A percentile compares a stretch with the other conserved stretches of the same genome.
These are phyloP conservation scores for Nymphicus hollandicus DNA, from an alignment of 2,113 vertebrate genomes.

Conservation along the genomic window DNA sequence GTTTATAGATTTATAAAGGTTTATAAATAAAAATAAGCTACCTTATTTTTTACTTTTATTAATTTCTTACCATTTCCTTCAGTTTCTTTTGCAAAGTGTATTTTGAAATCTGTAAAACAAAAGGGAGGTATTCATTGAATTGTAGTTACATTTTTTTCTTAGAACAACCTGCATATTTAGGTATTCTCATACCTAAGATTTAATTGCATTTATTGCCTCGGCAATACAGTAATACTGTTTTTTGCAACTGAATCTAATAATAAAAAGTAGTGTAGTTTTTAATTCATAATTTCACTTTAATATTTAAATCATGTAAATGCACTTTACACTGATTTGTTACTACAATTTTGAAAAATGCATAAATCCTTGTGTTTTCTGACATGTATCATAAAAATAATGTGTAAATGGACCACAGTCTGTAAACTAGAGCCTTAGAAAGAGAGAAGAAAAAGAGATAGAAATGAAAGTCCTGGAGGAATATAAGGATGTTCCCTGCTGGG, in stretches of 20 bases:
- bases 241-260: not conserved
- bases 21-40: not conserved
- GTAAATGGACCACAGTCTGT: not conserved
- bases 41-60: not conserved
- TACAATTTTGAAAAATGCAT: not conserved
- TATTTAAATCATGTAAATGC: not conserved
- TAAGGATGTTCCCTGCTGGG: not conserved
- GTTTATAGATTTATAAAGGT: too few species aligned
- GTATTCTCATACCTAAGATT: not conserved
- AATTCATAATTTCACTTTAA: not conserved
- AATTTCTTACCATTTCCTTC: conserved; percentile 88
- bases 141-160: not conserved
- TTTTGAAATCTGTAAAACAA: conserved; percentile 88
- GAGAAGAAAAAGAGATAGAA: not conserved
- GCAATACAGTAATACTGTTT: not conserved
- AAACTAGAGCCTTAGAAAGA: not conserved
- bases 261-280: not conserved
- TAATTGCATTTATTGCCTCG: not conserved
- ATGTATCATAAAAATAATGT: not conserved
- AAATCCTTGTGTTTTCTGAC: not conserved
- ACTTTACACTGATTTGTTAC: not conserved
- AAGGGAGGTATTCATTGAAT: conserved; percentile 25
- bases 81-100: conserved; percentile 93
- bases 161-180: not conserved
- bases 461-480: not conserved